phyloP scores from a whole-genome alignment of 2,797 vertebrate species.

The Molossus alvarezi region DNA sequence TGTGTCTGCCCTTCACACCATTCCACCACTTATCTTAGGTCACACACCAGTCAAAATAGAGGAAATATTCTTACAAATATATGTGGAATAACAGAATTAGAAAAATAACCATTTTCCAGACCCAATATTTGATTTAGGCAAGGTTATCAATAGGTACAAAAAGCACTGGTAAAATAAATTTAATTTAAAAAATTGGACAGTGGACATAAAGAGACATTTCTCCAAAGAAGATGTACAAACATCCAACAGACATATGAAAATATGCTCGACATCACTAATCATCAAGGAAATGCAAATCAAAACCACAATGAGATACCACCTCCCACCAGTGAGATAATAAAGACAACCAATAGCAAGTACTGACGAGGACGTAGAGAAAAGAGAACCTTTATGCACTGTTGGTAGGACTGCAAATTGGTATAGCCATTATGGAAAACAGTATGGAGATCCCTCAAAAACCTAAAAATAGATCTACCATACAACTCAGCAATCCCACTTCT shows the following conservation, averaged over 20 bases:
- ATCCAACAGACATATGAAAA: neutral
- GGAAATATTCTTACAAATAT: neutral
- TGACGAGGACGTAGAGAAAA: neutral
- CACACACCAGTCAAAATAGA: neutral
- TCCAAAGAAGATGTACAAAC: neutral
- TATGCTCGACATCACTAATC: neutral
- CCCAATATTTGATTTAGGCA: neutral
- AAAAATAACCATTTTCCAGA: slow-evolving; percentile 5
- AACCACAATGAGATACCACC: neutral
- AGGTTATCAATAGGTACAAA: slow-evolving; percentile 18
- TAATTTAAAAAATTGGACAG: neutral
- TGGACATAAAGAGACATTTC: neutral
- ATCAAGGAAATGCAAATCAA: neutral
- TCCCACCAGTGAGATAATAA: neutral
- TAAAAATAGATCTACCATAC: neutral
- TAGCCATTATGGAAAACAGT: neutral
- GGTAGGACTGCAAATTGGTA: neutral
- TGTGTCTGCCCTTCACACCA: neutral
- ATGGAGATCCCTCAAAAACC: neutral
- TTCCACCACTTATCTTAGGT: neutral
- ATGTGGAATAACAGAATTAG: neutral
- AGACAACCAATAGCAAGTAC: neutral
- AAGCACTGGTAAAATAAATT: neutral
- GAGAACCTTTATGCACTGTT: neutral
- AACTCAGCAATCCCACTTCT: neutral